A percentile compares a stretch with the other conserved stretches of the same genome.
Conservation (phyloP, 2,797 vertebrate species). For the Decapterus maruadsi region DNA sequence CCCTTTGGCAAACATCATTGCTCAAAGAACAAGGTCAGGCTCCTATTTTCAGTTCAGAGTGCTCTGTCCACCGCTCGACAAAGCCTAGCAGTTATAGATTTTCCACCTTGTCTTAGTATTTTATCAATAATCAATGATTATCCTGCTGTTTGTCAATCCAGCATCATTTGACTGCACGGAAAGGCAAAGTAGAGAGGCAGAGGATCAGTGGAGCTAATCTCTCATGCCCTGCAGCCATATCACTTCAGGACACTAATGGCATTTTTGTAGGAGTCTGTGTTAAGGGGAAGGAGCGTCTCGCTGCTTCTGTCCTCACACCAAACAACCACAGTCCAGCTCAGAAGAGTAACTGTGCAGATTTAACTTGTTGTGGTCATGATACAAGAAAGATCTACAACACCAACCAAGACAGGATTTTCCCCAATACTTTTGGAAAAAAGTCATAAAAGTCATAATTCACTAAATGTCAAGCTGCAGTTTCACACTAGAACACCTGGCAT, state of each 20-base stretch:
- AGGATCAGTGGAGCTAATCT: constrained; percentile 65
- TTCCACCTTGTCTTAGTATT: constrained; percentile 66
- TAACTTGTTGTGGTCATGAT: constrained; percentile 65
- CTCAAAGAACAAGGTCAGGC: constrained; percentile 55
- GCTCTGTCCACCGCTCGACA: constrained; percentile 25
- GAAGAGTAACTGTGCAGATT: constrained; percentile 53
- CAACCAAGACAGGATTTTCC: background rate
- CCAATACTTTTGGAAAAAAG: constrained; percentile 18
- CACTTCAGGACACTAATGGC: constrained; percentile 58
- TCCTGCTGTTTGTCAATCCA: constrained; percentile 68
- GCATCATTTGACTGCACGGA: constrained; percentile 61
- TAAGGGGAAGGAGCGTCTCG: constrained; percentile 33
- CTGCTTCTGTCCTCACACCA: constrained; percentile 61
- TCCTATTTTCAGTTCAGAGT: constrained; percentile 45
- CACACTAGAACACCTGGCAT: constrained; percentile 69
- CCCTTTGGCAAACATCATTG: constrained; percentile 49
- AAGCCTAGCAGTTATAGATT: constrained; percentile 62
- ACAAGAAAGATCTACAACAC: constrained; percentile 14
- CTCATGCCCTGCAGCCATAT: constrained; percentile 67
- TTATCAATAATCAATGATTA: constrained; percentile 80
- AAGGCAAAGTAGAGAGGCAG: constrained; percentile 45
- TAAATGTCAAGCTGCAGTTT: constrained; percentile 60
- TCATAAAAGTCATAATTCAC: constrained; percentile 66
- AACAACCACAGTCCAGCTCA: constrained; percentile 51
- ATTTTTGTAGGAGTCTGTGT: constrained; percentile 52